Evolutionary conservation across 53 echinoderm and acorn worm species (phyloP).

Genomic region (Antedon mediterranea): DNA sequence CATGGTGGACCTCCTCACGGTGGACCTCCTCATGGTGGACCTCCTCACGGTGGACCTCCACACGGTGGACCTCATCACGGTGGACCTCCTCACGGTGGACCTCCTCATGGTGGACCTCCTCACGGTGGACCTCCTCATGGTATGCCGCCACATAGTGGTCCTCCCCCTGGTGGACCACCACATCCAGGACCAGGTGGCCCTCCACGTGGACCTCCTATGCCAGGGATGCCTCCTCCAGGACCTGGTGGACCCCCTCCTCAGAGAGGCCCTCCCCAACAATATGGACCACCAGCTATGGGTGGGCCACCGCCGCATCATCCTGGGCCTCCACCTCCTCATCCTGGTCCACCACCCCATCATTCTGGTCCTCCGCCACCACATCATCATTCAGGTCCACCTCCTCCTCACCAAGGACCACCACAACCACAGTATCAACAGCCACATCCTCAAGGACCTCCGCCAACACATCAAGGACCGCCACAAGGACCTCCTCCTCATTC

Average conservation of each 20-base stretch:
- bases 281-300: constrained; percentile 21
- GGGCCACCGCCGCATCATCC: constrained; percentile 40
- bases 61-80: constrained; percentile 15
- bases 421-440: constrained; percentile 17
- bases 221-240: constrained; percentile 19
- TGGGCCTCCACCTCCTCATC: constrained; percentile 26
- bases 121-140: constrained; percentile 37
- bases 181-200: constrained; percentile 18
- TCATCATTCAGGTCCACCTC: constrained; percentile 47
- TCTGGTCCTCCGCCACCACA: constrained; percentile 16
- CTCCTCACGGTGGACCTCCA: background rate
- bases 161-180: constrained; percentile 14
- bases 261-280: constrained; percentile 39
- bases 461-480: constrained; percentile 30
- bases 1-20: background rate
- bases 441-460: constrained; percentile 10
- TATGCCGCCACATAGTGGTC: constrained; percentile 15
- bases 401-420: constrained; percentile 54
- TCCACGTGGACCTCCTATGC: constrained; percentile 24
- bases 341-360: constrained; percentile 21
- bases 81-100: constrained; percentile 40
- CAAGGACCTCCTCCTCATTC: constrained; percentile 35
- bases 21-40: background rate
- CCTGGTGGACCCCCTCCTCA: constrained; percentile 35
- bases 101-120: constrained; percentile 37